These are phyloP conservation scores for Acanthaster planci DNA, from an alignment of 35 echinoderm and acorn worm species.

Conservation along the genomic window DNA sequence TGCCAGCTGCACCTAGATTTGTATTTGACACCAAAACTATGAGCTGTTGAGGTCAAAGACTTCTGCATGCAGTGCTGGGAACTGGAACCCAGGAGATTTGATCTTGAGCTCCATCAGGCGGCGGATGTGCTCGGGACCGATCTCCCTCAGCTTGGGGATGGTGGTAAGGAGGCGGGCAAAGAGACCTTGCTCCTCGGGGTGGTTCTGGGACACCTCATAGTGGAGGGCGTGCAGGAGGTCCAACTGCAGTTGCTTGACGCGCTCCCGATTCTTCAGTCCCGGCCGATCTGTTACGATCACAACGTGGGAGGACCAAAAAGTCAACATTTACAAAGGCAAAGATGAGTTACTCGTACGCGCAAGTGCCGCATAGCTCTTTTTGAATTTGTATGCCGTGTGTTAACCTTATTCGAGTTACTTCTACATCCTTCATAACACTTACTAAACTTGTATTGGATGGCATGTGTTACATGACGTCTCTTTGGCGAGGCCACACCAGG, in stretches of 20 bases:
- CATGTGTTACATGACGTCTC: too few species aligned
- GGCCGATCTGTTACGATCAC: constrained; percentile 99
- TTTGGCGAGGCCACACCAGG: too few species aligned
- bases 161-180: constrained; percentile 95
- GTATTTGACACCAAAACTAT: not conserved
- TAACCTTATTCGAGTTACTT: too few species aligned
- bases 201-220: constrained; percentile 69
- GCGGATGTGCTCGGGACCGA: constrained; percentile 91
- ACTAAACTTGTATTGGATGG: too few species aligned
- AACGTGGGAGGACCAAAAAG: too few species aligned
- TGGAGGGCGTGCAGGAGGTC: constrained; percentile 85
- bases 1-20: too few species aligned
- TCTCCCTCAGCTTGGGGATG: constrained; percentile 92
- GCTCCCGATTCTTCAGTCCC: constrained; percentile 79
- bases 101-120: constrained; percentile 96
- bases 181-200: constrained; percentile 82
- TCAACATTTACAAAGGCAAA: too few species aligned
- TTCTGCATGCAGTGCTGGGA: constrained; percentile 91
- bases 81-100: constrained; percentile 67
- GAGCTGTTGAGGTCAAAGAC: constrained; percentile 81
- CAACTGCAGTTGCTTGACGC: constrained; percentile 71
- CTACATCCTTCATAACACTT: too few species aligned
- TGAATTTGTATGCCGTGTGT: too few species aligned
- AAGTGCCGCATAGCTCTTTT: too few species aligned
- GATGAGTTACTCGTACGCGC: too few species aligned